Evolutionary conservation across 2,113 vertebrate genomes (phyloP).

Genomic region (Microtus montanus): DNA sequence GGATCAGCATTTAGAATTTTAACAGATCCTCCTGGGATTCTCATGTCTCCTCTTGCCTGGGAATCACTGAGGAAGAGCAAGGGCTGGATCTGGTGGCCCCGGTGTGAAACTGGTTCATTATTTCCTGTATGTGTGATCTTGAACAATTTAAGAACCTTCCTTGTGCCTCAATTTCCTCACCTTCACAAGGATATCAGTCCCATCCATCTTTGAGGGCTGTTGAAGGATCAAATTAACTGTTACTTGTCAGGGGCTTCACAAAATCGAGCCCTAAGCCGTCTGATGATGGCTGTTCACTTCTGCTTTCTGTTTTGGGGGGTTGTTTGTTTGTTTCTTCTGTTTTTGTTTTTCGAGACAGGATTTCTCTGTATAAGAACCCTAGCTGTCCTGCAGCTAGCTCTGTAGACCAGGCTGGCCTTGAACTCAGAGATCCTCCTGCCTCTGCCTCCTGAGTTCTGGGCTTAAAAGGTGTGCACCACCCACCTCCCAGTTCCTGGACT

Average conservation of each 20-base stretch:
- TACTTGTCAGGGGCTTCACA: background rate
- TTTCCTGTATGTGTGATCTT: background rate
- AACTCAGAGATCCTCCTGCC: no score
- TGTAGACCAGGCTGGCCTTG: no score
- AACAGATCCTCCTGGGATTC: background rate
- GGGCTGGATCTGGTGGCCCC: background rate
- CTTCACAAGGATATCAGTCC: background rate
- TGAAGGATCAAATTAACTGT: background rate
- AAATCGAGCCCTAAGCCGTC: accelerated
- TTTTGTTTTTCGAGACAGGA: no score
- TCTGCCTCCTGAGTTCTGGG: no score
- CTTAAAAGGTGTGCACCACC: no score
- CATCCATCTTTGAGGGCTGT: background rate
- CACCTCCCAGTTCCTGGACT: background rate
- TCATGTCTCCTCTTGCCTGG: background rate
- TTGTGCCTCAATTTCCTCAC: background rate
- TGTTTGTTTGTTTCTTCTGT: no score
- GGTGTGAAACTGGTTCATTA: background rate
- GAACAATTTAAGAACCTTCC: background rate
- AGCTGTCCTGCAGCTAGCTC: no score
- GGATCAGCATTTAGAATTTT: background rate
- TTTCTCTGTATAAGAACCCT: no score
- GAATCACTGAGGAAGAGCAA: background rate
- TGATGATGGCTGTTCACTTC: background rate
- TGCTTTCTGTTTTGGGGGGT: no score